Percentiles rank a stretch among this genome's conserved stretches.
Evolutionary conservation across 2,888 invertebrate genomes (phyloP).

Genomic region (Parthenolecanium corni): DNA sequence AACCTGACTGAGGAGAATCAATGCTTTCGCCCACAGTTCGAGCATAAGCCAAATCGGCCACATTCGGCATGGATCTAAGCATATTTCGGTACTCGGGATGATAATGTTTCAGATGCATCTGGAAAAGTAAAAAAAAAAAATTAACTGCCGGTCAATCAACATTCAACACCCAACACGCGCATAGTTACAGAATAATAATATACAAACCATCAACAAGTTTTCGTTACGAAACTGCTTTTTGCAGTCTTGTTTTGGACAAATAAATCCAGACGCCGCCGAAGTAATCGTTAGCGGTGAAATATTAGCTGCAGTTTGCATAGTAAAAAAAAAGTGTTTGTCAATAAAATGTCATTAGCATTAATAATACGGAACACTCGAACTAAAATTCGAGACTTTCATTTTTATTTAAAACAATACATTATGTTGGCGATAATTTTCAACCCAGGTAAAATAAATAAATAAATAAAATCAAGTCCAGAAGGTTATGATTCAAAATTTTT

Average conservation of each 20-base stretch:
- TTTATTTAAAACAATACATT: too few species aligned
- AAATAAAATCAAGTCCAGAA: too few species aligned
- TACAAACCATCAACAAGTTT: constrained; percentile 55
- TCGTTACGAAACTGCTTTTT: constrained; percentile 83
- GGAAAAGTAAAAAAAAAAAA: constrained; percentile 30
- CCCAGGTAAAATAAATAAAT: too few species aligned
- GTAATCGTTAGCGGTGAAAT: neutral
- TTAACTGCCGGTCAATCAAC: too few species aligned
- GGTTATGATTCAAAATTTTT: too few species aligned
- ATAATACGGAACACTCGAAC: too few species aligned
- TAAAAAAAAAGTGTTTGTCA: too few species aligned
- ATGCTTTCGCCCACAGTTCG: constrained; percentile 39
- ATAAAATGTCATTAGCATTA: too few species aligned
- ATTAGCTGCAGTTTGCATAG: neutral
- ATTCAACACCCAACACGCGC: too few species aligned
- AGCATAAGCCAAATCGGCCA: constrained; percentile 72
- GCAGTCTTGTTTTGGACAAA: constrained; percentile 71
- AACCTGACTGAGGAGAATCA: constrained; percentile 31
- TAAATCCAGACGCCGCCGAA: constrained; percentile 33
- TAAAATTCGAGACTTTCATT: too few species aligned
- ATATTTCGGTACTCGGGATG: constrained; percentile 67
- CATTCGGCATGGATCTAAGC: constrained; percentile 70
- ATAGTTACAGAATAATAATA: too few species aligned
- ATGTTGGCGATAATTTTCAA: too few species aligned
- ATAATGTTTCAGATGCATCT: constrained; percentile 89